A percentile compares a stretch with the other conserved stretches of the same genome.
Evolutionary conservation across 92 coral and sea anemone species (phyloP).

Genomic region (Metridium senile): DNA sequence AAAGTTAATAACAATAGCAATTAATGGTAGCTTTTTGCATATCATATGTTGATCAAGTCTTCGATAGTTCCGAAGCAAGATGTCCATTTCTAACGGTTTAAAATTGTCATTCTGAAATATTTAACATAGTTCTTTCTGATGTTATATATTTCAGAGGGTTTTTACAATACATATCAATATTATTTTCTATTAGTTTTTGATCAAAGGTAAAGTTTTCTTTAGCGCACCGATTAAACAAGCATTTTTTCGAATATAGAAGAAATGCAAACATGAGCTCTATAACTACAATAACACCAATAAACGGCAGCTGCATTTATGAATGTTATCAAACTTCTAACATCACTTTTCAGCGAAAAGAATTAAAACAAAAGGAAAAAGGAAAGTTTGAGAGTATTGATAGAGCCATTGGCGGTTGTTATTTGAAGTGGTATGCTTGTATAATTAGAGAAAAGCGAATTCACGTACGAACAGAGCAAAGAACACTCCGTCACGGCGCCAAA

Average conservation of each 20-base stretch:
- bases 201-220: neutral
- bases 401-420: neutral
- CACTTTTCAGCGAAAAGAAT: neutral
- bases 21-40: too few species aligned
- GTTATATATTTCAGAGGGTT: too few species aligned
- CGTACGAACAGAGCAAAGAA: constrained; percentile 1
- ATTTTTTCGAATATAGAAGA: neutral
- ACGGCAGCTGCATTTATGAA: neutral
- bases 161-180: too few species aligned
- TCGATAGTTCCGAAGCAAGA: too few species aligned
- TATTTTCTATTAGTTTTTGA: too few species aligned
- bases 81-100: too few species aligned
- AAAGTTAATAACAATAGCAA: too few species aligned
- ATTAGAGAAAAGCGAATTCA: neutral
- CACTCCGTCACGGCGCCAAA: constrained; percentile 3
- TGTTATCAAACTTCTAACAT: neutral
- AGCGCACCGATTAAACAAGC: neutral
- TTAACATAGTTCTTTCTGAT: too few species aligned
- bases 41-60: too few species aligned
- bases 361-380: neutral
- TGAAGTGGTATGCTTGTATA: neutral
- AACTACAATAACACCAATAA: neutral
- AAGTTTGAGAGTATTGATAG: neutral
- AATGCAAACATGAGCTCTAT: neutral
- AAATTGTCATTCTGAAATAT: too few species aligned